Evolutionary conservation across 2,113 vertebrate genomes (phyloP).

Genomic region (Xenopus borealis): DNA sequence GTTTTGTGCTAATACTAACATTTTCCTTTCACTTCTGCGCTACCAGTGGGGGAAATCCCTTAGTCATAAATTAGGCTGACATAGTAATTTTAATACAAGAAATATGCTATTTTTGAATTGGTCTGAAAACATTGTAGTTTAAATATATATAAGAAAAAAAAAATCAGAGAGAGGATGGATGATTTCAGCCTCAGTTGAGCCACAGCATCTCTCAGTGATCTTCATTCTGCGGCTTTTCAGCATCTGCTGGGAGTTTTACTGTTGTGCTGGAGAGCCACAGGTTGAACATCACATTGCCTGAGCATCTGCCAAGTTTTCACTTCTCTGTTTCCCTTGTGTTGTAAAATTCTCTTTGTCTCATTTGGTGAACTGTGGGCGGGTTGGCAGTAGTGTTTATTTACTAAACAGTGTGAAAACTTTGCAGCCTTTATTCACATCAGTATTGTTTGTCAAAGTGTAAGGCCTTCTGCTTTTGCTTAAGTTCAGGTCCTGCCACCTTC

Average conservation of each 20-base stretch:
- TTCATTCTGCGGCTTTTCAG: too few relatives aligned
- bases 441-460: too few relatives aligned
- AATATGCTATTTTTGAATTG: constrained; percentile 47
- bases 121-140: constrained; percentile 40
- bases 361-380: constrained; percentile 39
- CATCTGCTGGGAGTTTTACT: too few relatives aligned
- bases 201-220: neutral
- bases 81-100: constrained; percentile 54
- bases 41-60: constrained; percentile 59
- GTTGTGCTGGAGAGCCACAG: too few relatives aligned
- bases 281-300: neutral
- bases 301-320: constrained; percentile 18
- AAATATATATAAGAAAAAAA: constrained; percentile 40
- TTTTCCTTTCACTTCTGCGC: constrained; percentile 47
- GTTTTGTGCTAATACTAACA: constrained; percentile 52
- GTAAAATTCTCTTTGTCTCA: constrained; percentile 41
- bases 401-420: constrained; percentile 40
- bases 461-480: too few relatives aligned
- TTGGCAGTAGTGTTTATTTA: constrained; percentile 47
- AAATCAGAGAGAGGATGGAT: neutral
- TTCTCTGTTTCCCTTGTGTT: constrained; percentile 42
- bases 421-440: too few relatives aligned
- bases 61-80: constrained; percentile 55
- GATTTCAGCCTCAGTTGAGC: neutral
- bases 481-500: too few relatives aligned